Percentiles rank a stretch among this genome's conserved stretches.
phyloP scores from a whole-genome alignment of 2,797 vertebrate genomes.

The Epinephelus coioides region DNA sequence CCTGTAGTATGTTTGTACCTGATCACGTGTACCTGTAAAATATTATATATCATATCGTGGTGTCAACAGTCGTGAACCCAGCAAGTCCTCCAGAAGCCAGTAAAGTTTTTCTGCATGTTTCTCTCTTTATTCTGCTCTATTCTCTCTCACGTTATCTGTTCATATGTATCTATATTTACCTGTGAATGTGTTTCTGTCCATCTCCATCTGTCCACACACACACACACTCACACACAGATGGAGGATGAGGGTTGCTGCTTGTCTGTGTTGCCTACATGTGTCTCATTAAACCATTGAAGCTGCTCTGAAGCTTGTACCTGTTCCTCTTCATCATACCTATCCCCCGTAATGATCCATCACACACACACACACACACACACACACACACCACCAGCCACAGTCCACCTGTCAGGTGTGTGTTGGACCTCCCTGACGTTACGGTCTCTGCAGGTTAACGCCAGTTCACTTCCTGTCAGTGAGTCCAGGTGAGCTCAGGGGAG shows the following conservation, averaged over 20 bases:
- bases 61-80: no score
- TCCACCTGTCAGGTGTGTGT: neutral
- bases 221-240: neutral
- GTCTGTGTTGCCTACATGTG: constrained; percentile 41
- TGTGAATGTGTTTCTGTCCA: neutral
- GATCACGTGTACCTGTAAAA: neutral
- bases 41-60: no score
- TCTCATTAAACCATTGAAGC: constrained; percentile 27
- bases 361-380: constrained; percentile 1
- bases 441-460: no score
- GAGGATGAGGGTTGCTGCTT: constrained; percentile 28
- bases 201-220: neutral
- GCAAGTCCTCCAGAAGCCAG: neutral
- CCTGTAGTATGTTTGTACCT: neutral
- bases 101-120: neutral
- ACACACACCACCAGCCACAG: neutral
- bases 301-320: constrained; percentile 24
- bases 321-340: constrained; percentile 3
- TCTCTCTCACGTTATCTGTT: neutral
- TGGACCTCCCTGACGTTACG: neutral
- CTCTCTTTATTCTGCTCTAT: no score
- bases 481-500: no score
- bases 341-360: neutral
- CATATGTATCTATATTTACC: neutral
- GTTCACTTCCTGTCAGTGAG: no score